Base-by-base conservation (phyloP, 2,888 invertebrate genomes). In the Pollenia angustigena region DNA sequence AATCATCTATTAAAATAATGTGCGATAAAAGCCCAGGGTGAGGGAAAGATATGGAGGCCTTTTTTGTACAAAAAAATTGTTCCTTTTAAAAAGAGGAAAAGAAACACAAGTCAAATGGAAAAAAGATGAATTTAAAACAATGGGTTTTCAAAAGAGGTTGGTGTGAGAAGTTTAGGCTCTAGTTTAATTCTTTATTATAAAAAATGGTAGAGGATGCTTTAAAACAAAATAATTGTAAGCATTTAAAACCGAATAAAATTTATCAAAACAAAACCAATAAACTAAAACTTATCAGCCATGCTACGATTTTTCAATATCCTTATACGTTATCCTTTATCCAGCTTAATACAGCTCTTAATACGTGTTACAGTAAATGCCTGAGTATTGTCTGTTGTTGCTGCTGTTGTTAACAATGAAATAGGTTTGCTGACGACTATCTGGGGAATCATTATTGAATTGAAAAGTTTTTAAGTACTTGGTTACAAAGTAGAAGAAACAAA, bases 371-470 rank as follows among this genome's bases (percentile, higher is more conserved):
- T 82, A 50, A 69, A 69, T 75, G 52, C 69, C 44, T 54, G 52
- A 60, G 50, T 76, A 54, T 69, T 82, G 62, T 62, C 46, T 76
- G 46, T 11, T 60, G 44, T 40, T 64, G 52, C 8, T 56, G 46
- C 46, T 42, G 64, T 72, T 81, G 71, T 84, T 75, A 79, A 79
- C 85, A 86, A 82, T 75, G 50, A 48, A 82, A 75, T 62, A 69
- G 62, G 46, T 74, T 79, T 75, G 48, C 74, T 75, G 79, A 69
- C 79, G 79, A 74, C 85, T 80, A 74, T 86, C 82, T 69, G 56
- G 75, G 69, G 76, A 69, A 82, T 82, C 79, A 74, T 82, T 85
- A 85, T 85, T 82, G 79, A 82, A 85, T 85, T 85, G 82, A 75
- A 75, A 86, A 78, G 16, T 74, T 62, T 48, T 82, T 79, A 80